Evolutionary conservation across 2,888 invertebrate genomes (phyloP), one percentile per base, ranked within the genome.

Genomic region (Megastigmus dorsalis): DNA sequence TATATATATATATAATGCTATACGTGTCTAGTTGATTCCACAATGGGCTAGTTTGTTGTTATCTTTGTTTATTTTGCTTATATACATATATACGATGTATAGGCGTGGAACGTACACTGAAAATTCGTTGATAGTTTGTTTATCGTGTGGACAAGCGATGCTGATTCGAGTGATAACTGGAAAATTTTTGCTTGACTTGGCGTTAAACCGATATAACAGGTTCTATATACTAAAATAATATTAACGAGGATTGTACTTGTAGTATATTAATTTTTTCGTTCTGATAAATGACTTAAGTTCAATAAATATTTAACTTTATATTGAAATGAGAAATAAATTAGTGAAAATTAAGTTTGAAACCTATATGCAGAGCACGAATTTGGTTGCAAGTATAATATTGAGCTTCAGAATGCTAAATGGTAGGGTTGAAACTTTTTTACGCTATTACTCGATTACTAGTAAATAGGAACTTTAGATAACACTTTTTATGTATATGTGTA

Each of bases 41-140:
- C 59, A 30, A 68, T 50, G 23, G 38, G 26, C 50, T 30, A 9
- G 10, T n/a, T n/a, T n/a, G 10, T 50, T n/a, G 7, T 13, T 13
- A 10, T n/a, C 1, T 23, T 26, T 26, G 15, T 15, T 38, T 52
- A n/a, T n/a, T n/a, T n/a, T n/a, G n/a, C n/a, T 36, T 38, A 36
- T 52, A 10, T n/a, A n/a, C 10, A 26, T 26, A n/a, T 38, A 36
- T 48, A 4, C 13, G 5, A n/a, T 43, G 30, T 36, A 33, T 36
- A 15, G 10, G 10, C 28, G 43, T 28, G 3, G 28, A 60, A 45
- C 67, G 55, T 48, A 67, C 67, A 57, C 67, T 67, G 57, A 57
- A 67, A 57, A 57, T 45, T 26, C 33, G 30, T 5, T 15, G 18
- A n/a, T 15, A 7, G 15, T 15, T 15, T 54, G 3, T 15, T 30